A percentile compares a stretch with the other conserved stretches of the same genome.
Conservation (phyloP, 1,140 invertebrate species). For the Panonychus citri region DNA sequence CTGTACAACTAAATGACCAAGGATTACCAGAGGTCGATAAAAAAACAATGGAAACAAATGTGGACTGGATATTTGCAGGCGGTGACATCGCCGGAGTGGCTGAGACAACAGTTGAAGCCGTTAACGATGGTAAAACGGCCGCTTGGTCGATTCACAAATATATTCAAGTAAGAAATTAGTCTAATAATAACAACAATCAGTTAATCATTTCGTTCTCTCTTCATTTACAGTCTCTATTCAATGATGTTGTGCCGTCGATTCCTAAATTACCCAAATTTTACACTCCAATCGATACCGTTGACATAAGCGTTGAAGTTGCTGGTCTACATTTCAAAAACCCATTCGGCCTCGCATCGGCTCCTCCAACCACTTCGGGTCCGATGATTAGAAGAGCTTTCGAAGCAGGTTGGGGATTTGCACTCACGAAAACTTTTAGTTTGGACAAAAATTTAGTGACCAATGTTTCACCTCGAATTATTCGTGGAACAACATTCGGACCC, state of each 20-base stretch:
- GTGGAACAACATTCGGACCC: conserved; percentile 74
- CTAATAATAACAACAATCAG: neutral
- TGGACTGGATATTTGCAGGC: conserved; percentile 62
- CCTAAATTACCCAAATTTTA: conserved; percentile 57
- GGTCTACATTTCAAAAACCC: conserved; percentile 86
- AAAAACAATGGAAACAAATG: conserved; percentile 45
- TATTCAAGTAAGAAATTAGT: conserved; percentile 39
- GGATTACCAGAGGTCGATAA: conserved; percentile 47
- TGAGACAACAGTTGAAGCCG: conserved; percentile 90
- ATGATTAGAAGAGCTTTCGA: conserved; percentile 89
- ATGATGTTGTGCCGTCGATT: neutral
- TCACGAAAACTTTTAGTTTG: conserved; percentile 85
- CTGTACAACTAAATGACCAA: conserved; percentile 49
- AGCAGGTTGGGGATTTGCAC: conserved; percentile 83
- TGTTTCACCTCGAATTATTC: conserved; percentile 81
- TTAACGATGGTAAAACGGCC: conserved; percentile 93
- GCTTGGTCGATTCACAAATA: conserved; percentile 87
- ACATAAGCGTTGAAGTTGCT: conserved; percentile 71
- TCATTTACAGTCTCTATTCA: neutral
- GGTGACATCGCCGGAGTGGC: conserved; percentile 80
- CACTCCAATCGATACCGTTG: conserved; percentile 76
- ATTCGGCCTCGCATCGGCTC: conserved; percentile 86
- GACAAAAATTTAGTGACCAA: conserved; percentile 93
- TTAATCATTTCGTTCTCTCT: neutral
- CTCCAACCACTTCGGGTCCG: conserved; percentile 71